Evolutionary conservation across 2,888 invertebrate genomes (phyloP).

Genomic region (Sympetrum striolatum): DNA sequence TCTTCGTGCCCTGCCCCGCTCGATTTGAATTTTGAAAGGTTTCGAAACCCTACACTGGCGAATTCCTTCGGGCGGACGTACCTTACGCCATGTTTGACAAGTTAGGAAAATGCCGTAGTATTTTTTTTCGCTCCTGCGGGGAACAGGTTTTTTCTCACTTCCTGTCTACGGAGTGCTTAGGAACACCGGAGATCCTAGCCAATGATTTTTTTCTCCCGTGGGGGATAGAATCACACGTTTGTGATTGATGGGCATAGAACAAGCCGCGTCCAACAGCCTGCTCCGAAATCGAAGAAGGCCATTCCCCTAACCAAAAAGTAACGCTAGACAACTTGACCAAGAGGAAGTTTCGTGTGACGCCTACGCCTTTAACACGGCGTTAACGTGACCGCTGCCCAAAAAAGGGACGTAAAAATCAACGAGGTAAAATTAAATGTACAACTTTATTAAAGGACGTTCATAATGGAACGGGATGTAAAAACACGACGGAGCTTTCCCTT

Average conservation of each 20-base stretch:
- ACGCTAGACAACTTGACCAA: not conserved
- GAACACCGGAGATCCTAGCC: not conserved
- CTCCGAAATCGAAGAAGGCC: not conserved
- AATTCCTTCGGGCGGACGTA: not conserved
- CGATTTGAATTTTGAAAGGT: conserved; percentile 2
- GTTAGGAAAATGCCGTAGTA: not conserved
- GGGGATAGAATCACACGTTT: not conserved
- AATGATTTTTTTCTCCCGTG: not conserved
- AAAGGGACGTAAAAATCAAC: too few relatives aligned
- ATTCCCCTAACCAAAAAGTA: not conserved
- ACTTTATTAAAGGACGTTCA: too few relatives aligned
- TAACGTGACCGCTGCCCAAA: too few relatives aligned
- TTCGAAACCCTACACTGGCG: not conserved
- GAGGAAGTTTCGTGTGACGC: not conserved
- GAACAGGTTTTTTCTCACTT: not conserved
- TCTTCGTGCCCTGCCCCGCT: not conserved
- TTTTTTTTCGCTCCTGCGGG: not conserved
- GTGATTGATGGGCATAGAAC: not conserved
- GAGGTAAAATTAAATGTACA: too few relatives aligned
- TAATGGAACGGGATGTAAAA: too few relatives aligned
- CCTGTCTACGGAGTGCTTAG: not conserved
- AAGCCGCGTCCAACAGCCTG: not conserved
- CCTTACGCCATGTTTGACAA: not conserved
- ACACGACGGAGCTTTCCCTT: too few relatives aligned
- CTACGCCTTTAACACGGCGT: too few relatives aligned